A percentile compares a stretch with the other conserved stretches of the same genome.
phyloP scores from a whole-genome alignment of 2,888 invertebrate genomes.

The Trachelus iudaicus region DNA sequence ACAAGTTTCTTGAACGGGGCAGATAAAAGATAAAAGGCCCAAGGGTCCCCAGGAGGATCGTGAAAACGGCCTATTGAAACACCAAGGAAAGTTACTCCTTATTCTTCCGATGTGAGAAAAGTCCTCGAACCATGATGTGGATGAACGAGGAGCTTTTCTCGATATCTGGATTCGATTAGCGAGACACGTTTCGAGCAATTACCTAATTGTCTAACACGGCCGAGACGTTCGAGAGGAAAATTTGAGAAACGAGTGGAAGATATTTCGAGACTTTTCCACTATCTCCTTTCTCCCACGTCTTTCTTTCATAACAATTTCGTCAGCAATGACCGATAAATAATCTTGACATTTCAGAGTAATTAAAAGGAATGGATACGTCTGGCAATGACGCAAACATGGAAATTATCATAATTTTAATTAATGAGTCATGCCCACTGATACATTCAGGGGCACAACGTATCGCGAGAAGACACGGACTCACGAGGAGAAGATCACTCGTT shows the following conservation, averaged over 20 bases:
- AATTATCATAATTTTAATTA: not conserved
- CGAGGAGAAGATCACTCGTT: not conserved
- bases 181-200: not conserved
- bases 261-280: not conserved
- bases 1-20: not conserved
- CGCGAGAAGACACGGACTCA: not conserved
- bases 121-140: not conserved
- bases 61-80: not conserved
- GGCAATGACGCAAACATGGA: not conserved
- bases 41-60: not conserved
- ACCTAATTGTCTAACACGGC: not conserved
- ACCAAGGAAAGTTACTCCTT: not conserved
- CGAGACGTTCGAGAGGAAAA: not conserved
- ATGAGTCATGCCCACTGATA: not conserved
- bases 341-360: not conserved
- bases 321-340: not conserved
- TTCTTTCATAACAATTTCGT: not conserved
- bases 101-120: not conserved
- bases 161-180: not conserved
- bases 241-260: not conserved
- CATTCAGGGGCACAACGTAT: not conserved
- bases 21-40: conserved; percentile 1
- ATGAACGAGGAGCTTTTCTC: not conserved
- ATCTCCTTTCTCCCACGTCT: not conserved
- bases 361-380: not conserved